Evolutionary conservation across 1,140 invertebrate species (phyloP).

Genomic region (Drosophila ogumai): DNA sequence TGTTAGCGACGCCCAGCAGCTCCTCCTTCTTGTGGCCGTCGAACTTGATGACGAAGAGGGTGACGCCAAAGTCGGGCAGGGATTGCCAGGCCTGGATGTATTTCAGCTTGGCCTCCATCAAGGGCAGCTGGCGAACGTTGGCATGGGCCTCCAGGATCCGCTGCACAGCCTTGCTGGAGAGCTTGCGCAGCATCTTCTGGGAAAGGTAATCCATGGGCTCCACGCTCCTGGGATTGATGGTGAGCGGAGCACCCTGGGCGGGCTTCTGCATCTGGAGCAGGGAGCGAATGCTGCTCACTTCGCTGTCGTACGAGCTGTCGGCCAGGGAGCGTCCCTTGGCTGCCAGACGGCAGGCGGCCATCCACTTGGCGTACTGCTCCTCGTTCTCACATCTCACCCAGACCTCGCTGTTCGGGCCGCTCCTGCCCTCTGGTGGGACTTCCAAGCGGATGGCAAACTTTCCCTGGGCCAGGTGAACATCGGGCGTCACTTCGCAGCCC

Average conservation of each 20-base stretch:
- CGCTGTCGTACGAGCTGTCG: conserved; percentile 96
- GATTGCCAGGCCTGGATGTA: conserved; percentile 99
- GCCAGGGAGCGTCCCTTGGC: conserved; percentile 97
- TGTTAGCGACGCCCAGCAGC: conserved; percentile 96
- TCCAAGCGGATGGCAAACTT: conserved; percentile 98
- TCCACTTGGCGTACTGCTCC: conserved; percentile 99
- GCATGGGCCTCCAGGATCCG: conserved; percentile 98
- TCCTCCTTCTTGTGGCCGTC: conserved; percentile 95
- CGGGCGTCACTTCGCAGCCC: conserved; percentile 98
- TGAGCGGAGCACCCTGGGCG: conserved; percentile 88
- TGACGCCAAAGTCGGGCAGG: conserved; percentile 97
- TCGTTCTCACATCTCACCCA: conserved; percentile 98
- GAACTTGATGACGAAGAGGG: conserved; percentile 98
- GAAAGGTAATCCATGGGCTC: conserved; percentile 96
- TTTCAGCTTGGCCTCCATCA: conserved; percentile 97
- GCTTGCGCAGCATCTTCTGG: conserved; percentile 92
- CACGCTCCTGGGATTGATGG: conserved; percentile 90
- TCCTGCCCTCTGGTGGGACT: conserved; percentile 95
- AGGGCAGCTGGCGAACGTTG: conserved; percentile 96
- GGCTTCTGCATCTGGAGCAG: conserved; percentile 97
- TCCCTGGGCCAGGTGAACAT: conserved; percentile 95
- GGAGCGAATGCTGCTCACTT: conserved; percentile 95
- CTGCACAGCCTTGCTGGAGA: conserved; percentile 91
- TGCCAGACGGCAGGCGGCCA: conserved; percentile 98
- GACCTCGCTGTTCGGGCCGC: conserved; percentile 90